Evolutionary conservation across 2,888 invertebrate species (phyloP).

Genomic region (Catocala nupta): DNA sequence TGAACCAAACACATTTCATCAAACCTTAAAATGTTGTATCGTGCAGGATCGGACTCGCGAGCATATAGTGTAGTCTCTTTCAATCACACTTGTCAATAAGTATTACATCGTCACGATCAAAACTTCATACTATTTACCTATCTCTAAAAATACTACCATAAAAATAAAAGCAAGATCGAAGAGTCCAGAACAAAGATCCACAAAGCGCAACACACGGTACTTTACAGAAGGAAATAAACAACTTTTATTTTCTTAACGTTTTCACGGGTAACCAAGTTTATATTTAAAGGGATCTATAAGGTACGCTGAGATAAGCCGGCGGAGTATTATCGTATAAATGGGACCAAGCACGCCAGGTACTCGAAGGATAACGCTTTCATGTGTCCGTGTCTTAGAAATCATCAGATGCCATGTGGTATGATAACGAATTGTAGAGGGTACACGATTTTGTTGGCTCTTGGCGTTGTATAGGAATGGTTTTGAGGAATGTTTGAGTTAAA

Average conservation of each 20-base stretch:
- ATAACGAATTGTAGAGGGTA: constrained; percentile 14
- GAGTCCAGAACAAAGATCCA: constrained; percentile 20
- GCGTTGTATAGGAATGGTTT: no score
- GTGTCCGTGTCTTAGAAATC: constrained; percentile 43
- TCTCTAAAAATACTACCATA: no score
- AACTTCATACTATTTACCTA: no score
- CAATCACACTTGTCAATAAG: no score
- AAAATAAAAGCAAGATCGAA: constrained; percentile 7
- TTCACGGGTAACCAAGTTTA: constrained; percentile 47
- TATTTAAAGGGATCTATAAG: constrained; percentile 40
- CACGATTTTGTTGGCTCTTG: no score
- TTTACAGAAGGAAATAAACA: constrained; percentile 37
- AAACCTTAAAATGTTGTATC: no score
- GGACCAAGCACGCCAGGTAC: constrained; percentile 61
- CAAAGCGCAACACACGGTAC: constrained; percentile 24
- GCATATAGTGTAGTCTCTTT: no score
- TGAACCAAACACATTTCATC: no score
- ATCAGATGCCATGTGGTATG: constrained; percentile 33
- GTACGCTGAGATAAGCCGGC: constrained; percentile 43
- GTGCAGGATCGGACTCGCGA: no score
- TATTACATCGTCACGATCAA: no score
- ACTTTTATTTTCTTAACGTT: constrained; percentile 49
- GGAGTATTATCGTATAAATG: constrained; percentile 68
- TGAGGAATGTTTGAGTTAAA: no score
- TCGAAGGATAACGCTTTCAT: constrained; percentile 65